Percentiles rank a stretch among this genome's conserved stretches.
Evolutionary conservation across 2,888 invertebrate species (phyloP).

Genomic region (Oligia latruncula): DNA sequence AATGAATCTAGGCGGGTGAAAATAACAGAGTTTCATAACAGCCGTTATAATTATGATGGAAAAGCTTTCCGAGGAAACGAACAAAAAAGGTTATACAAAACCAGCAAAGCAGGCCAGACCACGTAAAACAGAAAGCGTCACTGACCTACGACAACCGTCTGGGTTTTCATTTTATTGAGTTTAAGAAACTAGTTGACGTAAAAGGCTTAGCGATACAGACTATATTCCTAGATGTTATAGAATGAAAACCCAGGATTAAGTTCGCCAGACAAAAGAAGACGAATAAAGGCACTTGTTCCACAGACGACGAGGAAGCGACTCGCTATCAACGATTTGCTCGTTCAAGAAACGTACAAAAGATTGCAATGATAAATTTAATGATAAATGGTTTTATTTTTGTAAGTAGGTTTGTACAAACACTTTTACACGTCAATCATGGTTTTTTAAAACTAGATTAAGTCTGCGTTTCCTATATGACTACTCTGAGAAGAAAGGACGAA

Average conservation of each 20-base stretch:
- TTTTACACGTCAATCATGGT: too few species aligned
- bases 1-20: not conserved
- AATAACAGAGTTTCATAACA: not conserved
- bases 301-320: not conserved
- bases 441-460: too few species aligned
- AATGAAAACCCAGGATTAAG: slow-evolving; percentile 23
- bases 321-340: not conserved
- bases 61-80: not conserved
- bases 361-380: too few species aligned
- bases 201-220: slow-evolving; percentile 12
- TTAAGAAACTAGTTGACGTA: slow-evolving; percentile 9
- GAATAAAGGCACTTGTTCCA: slow-evolving; percentile 7
- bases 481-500: too few species aligned
- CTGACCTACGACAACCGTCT: slow-evolving; percentile 52
- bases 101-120: slow-evolving; percentile 14
- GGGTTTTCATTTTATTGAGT: slow-evolving; percentile 28
- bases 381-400: too few species aligned
- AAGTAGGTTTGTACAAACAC: too few species aligned
- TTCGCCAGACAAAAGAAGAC: slow-evolving; percentile 27
- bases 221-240: not conserved
- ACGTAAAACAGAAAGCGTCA: slow-evolving; percentile 7
- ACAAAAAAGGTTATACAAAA: not conserved
- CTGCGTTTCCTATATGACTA: too few species aligned
- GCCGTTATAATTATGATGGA: too few species aligned
- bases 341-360: not conserved